Base-by-base conservation (phyloP, 2,888 invertebrate species). In the Epinotia bilunana region DNA sequence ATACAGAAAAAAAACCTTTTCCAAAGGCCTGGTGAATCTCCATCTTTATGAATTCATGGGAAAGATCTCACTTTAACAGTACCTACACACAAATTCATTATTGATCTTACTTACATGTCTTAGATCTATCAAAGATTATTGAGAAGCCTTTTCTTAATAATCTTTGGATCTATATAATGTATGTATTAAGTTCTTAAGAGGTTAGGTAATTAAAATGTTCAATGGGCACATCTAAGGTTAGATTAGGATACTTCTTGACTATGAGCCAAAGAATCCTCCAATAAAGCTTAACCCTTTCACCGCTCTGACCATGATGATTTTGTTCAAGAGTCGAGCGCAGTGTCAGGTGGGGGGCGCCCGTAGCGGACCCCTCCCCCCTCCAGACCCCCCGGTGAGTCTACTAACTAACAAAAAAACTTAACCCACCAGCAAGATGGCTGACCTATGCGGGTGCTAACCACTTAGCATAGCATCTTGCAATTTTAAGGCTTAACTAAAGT, bases 261-360 rank as follows among this genome's bases (percentile, higher is more conserved):
- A 28, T 28, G 28, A 7, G 5, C 23, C 13, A 64, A 49, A n/a
- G 6, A 28, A 9, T 1, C 53, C 60, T 57, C 20, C 28, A 0
- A 12, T 43, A 63, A 61, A 57, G 20, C 12, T 16, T 46, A 20
- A 63, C 16, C 18, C 33, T 60, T 23, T n/a, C 39, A 9, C 39
- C 73, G 73, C 76, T 72, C 75, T 77, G 77, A 77, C 76, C 85
- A 83, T 89, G 88, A 86, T 91, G 87, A 88, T 93, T 93, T 93
- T 93, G 93, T 93, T 93, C 88, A 93, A 93, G 93, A 93, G 87
- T 88, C 92, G 90, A 86, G 92, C 86, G 89, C 89, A 83, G 88
- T 86, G 87, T 84, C 87, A 81, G 90, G 87, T 79, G 87, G 83
- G 83, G 87, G 87, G 81, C 88, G 86, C 80, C 92, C 90, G 86